Evolutionary conservation across 2,888 invertebrate species (phyloP), one percentile per base, ranked within the genome.

Genomic region (Pristionchus entomophagus): DNA sequence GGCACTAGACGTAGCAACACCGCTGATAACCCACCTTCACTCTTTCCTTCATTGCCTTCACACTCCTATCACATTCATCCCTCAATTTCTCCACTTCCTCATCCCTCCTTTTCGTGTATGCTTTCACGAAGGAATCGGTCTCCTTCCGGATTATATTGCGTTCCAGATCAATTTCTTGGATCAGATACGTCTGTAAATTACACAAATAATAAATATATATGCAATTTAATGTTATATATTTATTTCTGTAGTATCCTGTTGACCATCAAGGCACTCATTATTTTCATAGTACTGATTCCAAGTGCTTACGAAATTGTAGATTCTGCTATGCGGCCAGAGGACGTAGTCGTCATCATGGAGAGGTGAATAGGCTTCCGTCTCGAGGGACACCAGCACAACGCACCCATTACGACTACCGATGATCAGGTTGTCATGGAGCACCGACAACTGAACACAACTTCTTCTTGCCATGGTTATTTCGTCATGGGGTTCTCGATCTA

Each of bases 91-190:
- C 83, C 22, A 84, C 83, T 84, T 84, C 83, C 8, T 62, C 65
- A 41, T 84, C 83, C 32, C 83, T 62, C 45, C 83, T 84, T 41
- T 84, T 53, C 29, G 83, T 89, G 80, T 88, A 89, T 17, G 87
- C 81, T 6, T 86, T 86, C 56, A 90, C 78, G 51, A 89, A 89
- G n/a, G 84, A 86, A 22, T 90, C 88, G 17, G 90, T 87, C 22
- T 88, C 87, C 80, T 88, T 88, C 17, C 89, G 85, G 10, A 90
- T 90, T n/a, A 86, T 51, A 49, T 90, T 89, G 41, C 89, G 49
- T 77, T 90, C 90, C 22, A 86, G 78, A 59, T 90, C 88, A 10
- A 90, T 86, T 53, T 88, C 88, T 62, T 87, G 84, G 12, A 90
- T 78, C 32, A 89, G 49, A 38, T 88, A 85, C 32, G 86, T 88